phyloP scores from a whole-genome alignment of 2,888 invertebrate genomes.

The Cantharis flavilabris region DNA sequence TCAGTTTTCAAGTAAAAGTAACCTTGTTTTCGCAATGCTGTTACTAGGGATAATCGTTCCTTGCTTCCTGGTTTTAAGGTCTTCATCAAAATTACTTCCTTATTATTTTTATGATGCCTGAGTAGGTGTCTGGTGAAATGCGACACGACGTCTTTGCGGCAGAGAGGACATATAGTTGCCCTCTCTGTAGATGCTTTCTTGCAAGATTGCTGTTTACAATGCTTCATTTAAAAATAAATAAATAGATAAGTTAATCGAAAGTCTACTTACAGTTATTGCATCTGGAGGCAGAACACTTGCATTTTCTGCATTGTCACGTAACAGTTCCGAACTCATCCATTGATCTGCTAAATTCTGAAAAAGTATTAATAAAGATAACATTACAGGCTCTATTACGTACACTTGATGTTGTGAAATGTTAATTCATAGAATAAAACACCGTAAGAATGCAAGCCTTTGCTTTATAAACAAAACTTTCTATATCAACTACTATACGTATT shows the following conservation, averaged over 20 bases:
- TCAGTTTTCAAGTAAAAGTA: slow-evolving; percentile 22
- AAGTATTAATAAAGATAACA: not conserved
- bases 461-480: too few species aligned
- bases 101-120: slow-evolving; percentile 12
- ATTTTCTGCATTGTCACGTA: not conserved
- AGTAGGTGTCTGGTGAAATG: slow-evolving; percentile 20
- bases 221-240: not conserved
- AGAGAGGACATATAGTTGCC: slow-evolving; percentile 24
- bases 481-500: too few species aligned
- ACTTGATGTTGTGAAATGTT: too few species aligned
- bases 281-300: not conserved
- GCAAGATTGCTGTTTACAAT: not conserved
- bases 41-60: slow-evolving; percentile 13
- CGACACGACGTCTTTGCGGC: slow-evolving; percentile 13
- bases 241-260: not conserved
- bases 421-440: too few species aligned
- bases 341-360: not conserved
- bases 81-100: slow-evolving; percentile 12
- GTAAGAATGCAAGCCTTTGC: too few species aligned
- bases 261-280: not conserved
- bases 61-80: slow-evolving; percentile 17
- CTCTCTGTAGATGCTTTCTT: slow-evolving; percentile 6
- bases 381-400: too few species aligned
- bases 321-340: not conserved
- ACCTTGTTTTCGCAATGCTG: slow-evolving; percentile 23